Evolutionary conservation across 2,888 invertebrate species (phyloP).

Genomic region (Chalcosyrphus nemorum): DNA sequence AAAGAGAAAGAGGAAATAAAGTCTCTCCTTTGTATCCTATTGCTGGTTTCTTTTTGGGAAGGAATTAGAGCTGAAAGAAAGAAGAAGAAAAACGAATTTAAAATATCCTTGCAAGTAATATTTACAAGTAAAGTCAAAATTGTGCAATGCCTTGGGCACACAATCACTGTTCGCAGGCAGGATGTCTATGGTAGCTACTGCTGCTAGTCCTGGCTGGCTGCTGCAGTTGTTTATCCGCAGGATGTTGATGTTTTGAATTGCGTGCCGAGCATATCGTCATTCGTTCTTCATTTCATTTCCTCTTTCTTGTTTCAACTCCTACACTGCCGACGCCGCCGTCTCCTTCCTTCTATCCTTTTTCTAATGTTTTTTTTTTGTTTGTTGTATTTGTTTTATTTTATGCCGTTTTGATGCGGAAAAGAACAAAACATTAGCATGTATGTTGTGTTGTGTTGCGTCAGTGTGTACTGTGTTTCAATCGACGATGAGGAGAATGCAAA

Average conservation of each 20-base stretch:
- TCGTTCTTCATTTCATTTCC: slow-evolving; percentile 19
- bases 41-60: neutral
- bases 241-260: slow-evolving; percentile 60
- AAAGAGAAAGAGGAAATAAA: neutral
- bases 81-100: neutral
- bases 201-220: neutral
- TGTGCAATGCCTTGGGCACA: slow-evolving; percentile 15
- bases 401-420: slow-evolving; percentile 5
- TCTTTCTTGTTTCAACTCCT: neutral
- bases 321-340: neutral
- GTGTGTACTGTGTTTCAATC: neutral
- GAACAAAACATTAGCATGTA: slow-evolving; percentile 31
- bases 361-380: neutral
- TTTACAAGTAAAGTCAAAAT: slow-evolving; percentile 39
- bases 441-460: too few species aligned
- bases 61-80: slow-evolving; percentile 16
- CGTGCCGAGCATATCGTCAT: slow-evolving; percentile 57
- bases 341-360: neutral
- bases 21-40: neutral
- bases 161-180: slow-evolving; percentile 19
- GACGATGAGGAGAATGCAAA: slow-evolving; percentile 28
- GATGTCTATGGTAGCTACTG: neutral
- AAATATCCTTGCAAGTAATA: slow-evolving; percentile 40
- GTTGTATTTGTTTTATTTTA: too few species aligned
- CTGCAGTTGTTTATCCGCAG: slow-evolving; percentile 54